Percentiles rank a stretch among this genome's conserved stretches.
Conservation (phyloP, 2,113 vertebrate genomes). For the Amphiprion ocellaris region DNA sequence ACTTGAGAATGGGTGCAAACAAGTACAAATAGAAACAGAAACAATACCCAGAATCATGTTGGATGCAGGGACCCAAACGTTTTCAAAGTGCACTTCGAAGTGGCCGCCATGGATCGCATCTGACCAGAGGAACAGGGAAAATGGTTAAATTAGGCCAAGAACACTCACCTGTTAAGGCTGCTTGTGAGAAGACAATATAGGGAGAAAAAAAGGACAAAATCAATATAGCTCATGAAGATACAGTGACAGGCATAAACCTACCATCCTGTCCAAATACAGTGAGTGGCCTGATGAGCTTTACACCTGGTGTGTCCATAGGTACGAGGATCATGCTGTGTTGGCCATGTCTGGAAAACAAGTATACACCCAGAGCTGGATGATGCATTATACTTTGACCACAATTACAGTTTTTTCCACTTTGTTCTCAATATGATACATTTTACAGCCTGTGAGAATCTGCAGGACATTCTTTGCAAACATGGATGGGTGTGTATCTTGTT, state of each 20-base stretch:
- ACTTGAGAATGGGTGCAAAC: neutral
- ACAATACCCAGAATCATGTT: conserved; percentile 90
- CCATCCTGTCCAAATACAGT: conserved; percentile 92
- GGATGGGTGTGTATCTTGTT: conserved; percentile 2
- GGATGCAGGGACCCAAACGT: conserved; percentile 88
- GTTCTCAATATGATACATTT: neutral
- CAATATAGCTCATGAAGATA: neutral
- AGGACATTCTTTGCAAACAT: neutral
- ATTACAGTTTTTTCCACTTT: neutral
- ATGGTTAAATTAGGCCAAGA: neutral
- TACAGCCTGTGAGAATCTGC: neutral
- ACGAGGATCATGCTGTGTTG: conserved; percentile 94
- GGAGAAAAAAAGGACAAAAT: neutral
- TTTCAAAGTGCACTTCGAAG: conserved; percentile 93
- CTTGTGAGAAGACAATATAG: neutral
- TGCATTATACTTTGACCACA: neutral
- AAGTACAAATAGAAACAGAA: neutral
- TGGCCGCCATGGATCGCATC: conserved; percentile 93
- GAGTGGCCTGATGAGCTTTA: conserved; percentile 89
- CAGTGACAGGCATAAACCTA: conserved; percentile 63
- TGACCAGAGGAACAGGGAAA: conserved; percentile 59
- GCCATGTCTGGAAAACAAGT: conserved; percentile 81
- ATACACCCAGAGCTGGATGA: neutral
- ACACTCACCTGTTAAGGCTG: neutral
- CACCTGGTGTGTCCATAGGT: conserved; percentile 88